Percentiles rank a stretch among this genome's conserved stretches.
Evolutionary conservation across 2,888 invertebrate species (phyloP).

Genomic region (Allygus modestus): DNA sequence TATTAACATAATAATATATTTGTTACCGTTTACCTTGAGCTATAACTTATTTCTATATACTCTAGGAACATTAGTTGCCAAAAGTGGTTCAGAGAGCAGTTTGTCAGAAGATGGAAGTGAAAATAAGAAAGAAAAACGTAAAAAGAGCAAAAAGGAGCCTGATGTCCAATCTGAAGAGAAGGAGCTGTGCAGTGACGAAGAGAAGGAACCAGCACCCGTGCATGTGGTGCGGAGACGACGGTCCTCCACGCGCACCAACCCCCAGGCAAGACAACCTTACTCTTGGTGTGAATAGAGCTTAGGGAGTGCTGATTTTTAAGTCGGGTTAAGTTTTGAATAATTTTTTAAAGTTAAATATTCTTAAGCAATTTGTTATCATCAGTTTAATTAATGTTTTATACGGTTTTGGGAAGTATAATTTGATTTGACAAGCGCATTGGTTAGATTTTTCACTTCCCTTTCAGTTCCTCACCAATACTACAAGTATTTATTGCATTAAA

Average conservation of each 20-base stretch:
- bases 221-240: conserved; percentile 70
- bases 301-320: neutral
- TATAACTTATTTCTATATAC: neutral
- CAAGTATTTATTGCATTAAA: too few species aligned
- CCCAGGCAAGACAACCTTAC: conserved; percentile 63
- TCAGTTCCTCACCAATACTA: too few species aligned
- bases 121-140: conserved; percentile 75
- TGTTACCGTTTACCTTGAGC: too few species aligned
- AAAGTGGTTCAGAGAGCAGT: conserved; percentile 94
- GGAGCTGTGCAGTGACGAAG: conserved; percentile 70
- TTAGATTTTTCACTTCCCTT: too few species aligned
- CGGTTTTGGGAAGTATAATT: too few species aligned
- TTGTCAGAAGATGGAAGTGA: conserved; percentile 85
- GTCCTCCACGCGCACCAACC: conserved; percentile 70
- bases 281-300: too few species aligned
- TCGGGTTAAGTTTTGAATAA: too few species aligned
- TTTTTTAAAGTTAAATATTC: too few species aligned
- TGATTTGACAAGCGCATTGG: too few species aligned
- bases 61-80: conserved; percentile 76
- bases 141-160: conserved; percentile 69
- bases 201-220: conserved; percentile 65
- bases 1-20: too few species aligned
- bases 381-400: too few species aligned
- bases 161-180: conserved; percentile 70
- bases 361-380: too few species aligned